Conservation (phyloP, 2,888 invertebrate genomes). For the Trichopria drosophilae region DNA sequence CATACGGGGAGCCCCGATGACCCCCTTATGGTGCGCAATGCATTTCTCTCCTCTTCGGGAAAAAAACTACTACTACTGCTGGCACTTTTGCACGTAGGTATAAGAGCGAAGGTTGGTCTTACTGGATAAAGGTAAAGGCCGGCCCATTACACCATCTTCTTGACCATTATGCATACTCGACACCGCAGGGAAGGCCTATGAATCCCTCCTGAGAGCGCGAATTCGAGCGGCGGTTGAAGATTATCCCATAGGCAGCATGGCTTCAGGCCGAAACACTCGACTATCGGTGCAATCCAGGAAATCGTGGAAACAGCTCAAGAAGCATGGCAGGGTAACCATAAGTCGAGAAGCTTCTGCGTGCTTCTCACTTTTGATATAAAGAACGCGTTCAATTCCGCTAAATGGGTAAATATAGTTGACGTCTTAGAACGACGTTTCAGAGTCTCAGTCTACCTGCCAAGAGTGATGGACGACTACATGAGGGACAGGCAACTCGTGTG, state of each 20-base stretch:
- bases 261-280: constrained; percentile 28
- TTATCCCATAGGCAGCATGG: constrained; percentile 20
- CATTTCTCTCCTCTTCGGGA: too few relatives aligned
- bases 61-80: too few relatives aligned
- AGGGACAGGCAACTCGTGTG: constrained; percentile 24
- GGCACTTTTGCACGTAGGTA: too few relatives aligned
- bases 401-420: constrained; percentile 28
- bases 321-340: not conserved
- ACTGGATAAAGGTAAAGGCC: constrained; percentile 21
- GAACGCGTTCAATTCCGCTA: constrained; percentile 32
- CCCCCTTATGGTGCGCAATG: too few relatives aligned
- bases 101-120: constrained; percentile 29
- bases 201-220: constrained; percentile 38
- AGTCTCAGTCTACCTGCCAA: constrained; percentile 28
- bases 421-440: constrained; percentile 32
- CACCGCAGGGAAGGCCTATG: constrained; percentile 39
- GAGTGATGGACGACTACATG: constrained; percentile 30
- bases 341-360: not conserved
- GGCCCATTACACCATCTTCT: constrained; percentile 18
- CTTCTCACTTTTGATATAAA: constrained; percentile 10
- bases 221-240: constrained; percentile 30
- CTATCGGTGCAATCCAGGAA: constrained; percentile 28
- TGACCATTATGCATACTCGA: constrained; percentile 43
- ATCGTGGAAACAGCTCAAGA: constrained; percentile 8
- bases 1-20: too few relatives aligned